Conservation (phyloP, 2,113 vertebrate species). For the Lagopus leucura region DNA sequence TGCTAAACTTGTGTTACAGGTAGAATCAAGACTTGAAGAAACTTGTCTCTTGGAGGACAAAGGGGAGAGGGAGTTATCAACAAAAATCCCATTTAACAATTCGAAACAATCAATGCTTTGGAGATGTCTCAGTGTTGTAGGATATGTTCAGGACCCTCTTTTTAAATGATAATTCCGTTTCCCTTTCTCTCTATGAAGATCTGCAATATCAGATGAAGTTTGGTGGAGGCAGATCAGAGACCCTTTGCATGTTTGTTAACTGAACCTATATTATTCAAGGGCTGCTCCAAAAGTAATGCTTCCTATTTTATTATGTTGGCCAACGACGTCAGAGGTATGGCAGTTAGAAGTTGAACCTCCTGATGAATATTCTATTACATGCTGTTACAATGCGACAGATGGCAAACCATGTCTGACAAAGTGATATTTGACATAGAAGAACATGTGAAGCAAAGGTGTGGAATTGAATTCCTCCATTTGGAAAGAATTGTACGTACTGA, state of each 20-base stretch:
- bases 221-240: neutral
- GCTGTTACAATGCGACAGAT: neutral
- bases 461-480: neutral
- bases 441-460: neutral
- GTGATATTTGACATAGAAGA: neutral
- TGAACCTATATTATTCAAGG: neutral
- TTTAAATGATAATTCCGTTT: neutral
- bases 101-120: neutral
- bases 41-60: neutral
- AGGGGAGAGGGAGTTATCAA: fast-evolving
- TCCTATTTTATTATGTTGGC: neutral
- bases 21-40: neutral
- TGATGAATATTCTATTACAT: neutral
- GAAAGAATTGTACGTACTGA: neutral
- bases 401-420: neutral
- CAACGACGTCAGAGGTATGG: neutral
- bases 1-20: fast-evolving
- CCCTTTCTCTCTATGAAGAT: neutral
- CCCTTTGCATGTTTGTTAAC: neutral
- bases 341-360: neutral
- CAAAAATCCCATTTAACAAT: neutral
- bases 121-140: neutral
- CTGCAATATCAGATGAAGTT: neutral
- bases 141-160: neutral
- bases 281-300: neutral